phyloP scores from a whole-genome alignment of 1,140 invertebrate genomes.

The Dinothrombium tinctorium region DNA sequence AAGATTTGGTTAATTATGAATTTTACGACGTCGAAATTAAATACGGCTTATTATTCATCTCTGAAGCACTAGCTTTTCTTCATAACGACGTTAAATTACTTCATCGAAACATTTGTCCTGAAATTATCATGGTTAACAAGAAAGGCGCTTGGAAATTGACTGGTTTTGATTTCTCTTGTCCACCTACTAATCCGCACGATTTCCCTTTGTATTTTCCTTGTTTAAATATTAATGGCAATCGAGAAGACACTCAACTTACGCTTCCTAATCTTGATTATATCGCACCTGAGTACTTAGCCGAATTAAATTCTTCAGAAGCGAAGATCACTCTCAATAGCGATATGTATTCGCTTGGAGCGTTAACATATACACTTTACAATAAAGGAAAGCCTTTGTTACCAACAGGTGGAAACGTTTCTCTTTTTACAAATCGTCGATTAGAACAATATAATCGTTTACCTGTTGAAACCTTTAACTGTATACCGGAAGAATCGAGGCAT shows the following conservation, averaged over 20 bases:
- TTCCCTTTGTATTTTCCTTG: constrained; percentile 7
- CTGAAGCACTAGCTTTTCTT: constrained; percentile 72
- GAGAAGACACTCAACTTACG: constrained; percentile 40
- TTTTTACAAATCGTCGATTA: constrained; percentile 12
- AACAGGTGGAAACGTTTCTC: constrained; percentile 5
- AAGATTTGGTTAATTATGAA: constrained; percentile 46
- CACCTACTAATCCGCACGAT: constrained; percentile 15
- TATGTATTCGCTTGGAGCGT: constrained; percentile 64
- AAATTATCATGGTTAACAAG: constrained; percentile 71
- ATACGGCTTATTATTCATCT: constrained; percentile 76
- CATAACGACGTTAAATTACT: constrained; percentile 76
- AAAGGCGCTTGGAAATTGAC: constrained; percentile 83
- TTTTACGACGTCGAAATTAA: constrained; percentile 75
- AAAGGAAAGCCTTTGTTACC: constrained; percentile 34
- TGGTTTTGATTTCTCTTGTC: constrained; percentile 74
- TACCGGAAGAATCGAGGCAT: constrained; percentile 52
- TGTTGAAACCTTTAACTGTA: constrained; percentile 33
- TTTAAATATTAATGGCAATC: constrained; percentile 13
- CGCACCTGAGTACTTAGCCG: constrained; percentile 61
- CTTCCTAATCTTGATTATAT: constrained; percentile 63
- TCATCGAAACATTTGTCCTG: constrained; percentile 74
- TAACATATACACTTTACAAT: constrained; percentile 51
- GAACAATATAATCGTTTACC: constrained; percentile 37
- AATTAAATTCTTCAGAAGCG: too few relatives aligned
- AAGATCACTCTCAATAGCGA: constrained; percentile 39